These are phyloP conservation scores for Neodiprion pinetum DNA, from an alignment of 1,140 invertebrate species.

Conservation along the genomic window DNA sequence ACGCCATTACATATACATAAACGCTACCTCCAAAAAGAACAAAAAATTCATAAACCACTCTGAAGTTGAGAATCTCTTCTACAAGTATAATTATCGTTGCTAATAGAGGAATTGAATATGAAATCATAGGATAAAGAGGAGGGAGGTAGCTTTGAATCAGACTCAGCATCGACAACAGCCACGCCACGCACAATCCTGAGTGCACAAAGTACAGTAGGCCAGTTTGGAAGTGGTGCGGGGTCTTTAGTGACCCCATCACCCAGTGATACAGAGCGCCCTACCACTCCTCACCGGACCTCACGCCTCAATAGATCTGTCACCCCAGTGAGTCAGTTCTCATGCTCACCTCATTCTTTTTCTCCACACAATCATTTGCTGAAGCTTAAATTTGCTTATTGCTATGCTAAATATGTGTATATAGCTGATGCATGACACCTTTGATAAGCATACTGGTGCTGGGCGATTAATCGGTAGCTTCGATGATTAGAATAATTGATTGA, in stretches of 20 bases:
- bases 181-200: slow-evolving; percentile 74
- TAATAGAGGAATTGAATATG: slow-evolving; percentile 3
- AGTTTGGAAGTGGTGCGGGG: slow-evolving; percentile 47
- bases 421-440: too few species aligned
- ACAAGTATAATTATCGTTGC: slow-evolving; percentile 11
- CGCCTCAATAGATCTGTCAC: slow-evolving; percentile 54
- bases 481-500: too few species aligned
- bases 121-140: slow-evolving; percentile 68
- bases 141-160: slow-evolving; percentile 73
- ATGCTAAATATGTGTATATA: background rate
- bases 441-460: too few species aligned
- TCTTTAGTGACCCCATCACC: slow-evolving; percentile 47
- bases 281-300: slow-evolving; percentile 58
- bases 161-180: slow-evolving; percentile 74
- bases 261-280: slow-evolving; percentile 63
- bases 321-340: slow-evolving; percentile 51
- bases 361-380: background rate
- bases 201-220: slow-evolving; percentile 60
- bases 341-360: slow-evolving; percentile 13
- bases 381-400: background rate
- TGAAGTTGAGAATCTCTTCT: slow-evolving; percentile 20
- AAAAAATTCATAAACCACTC: slow-evolving; percentile 22
- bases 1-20: background rate
- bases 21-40: slow-evolving; percentile 36
- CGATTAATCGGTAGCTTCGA: too few species aligned